A percentile compares a stretch with the other conserved stretches of the same genome.
Evolutionary conservation across 1,140 invertebrate genomes (phyloP).

Genomic region (Ephestia elutella): DNA sequence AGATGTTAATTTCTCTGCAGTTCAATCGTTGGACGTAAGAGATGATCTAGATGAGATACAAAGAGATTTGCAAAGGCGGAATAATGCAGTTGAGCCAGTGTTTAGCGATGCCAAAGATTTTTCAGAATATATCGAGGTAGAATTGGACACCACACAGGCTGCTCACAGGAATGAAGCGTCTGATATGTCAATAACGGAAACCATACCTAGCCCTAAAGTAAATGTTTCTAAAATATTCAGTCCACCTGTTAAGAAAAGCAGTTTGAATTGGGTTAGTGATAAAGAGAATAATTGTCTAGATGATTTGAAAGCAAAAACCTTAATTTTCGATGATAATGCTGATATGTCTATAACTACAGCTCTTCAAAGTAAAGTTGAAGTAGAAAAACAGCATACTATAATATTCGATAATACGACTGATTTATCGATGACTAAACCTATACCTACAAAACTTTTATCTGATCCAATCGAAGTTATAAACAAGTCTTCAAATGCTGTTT

Average conservation of each 20-base stretch:
- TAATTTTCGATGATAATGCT: neutral
- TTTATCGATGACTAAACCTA: conserved; percentile 3
- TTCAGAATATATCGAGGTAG: conserved; percentile 58
- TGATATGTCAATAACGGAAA: conserved; percentile 62
- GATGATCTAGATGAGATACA: conserved; percentile 60
- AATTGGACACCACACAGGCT: conserved; percentile 49
- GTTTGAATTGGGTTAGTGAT: conserved; percentile 36
- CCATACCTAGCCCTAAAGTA: conserved; percentile 45
- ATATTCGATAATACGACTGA: conserved; percentile 17
- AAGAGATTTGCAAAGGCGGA: conserved; percentile 34
- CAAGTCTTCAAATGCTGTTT: neutral
- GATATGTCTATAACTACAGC: neutral
- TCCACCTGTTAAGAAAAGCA: conserved; percentile 26
- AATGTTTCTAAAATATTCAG: conserved; percentile 28
- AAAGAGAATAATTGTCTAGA: conserved; percentile 46
- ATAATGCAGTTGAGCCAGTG: conserved; percentile 31
- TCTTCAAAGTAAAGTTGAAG: neutral
- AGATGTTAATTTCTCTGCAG: conserved; percentile 47
- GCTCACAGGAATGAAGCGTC: conserved; percentile 29
- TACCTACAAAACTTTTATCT: neutral
- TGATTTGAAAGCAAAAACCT: neutral
- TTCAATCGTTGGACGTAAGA: conserved; percentile 29
- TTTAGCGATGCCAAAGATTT: conserved; percentile 25
- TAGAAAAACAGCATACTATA: conserved; percentile 10
- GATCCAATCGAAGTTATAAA: neutral